Conservation (phyloP, 2,888 invertebrate species). For the Rhimphoctona megacephalus region DNA sequence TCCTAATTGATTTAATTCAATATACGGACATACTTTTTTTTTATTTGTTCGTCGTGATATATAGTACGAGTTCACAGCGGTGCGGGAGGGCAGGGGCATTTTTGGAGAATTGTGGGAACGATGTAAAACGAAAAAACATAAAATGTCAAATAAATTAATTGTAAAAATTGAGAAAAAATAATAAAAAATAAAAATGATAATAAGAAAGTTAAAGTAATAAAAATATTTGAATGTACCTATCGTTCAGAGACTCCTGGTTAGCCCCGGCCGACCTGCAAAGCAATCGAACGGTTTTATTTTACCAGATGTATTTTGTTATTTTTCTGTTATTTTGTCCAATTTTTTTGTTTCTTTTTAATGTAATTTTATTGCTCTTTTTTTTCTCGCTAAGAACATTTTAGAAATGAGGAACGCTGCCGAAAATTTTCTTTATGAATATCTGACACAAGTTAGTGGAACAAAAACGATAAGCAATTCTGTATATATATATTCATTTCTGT, state of each 20-base stretch:
- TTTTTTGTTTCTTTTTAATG: constrained; percentile 29
- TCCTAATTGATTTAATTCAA: constrained; percentile 12
- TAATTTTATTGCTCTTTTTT: constrained; percentile 22
- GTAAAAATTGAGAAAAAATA: constrained; percentile 43
- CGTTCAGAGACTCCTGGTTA: constrained; percentile 83
- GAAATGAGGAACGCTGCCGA: constrained; percentile 65
- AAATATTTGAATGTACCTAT: constrained; percentile 80
- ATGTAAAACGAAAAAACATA: constrained; percentile 67
- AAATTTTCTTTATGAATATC: constrained; percentile 50
- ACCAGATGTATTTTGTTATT: constrained; percentile 74
- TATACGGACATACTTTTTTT: neutral
- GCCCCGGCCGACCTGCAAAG: constrained; percentile 83
- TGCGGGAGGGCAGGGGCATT: constrained; percentile 51
- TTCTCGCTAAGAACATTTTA: constrained; percentile 61
- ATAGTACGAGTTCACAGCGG: constrained; percentile 30
- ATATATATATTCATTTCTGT: constrained; percentile 73
- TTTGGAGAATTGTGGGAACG: constrained; percentile 44
- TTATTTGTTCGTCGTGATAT: constrained; percentile 19
- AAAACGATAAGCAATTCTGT: constrained; percentile 36
- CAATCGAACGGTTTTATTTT: constrained; percentile 81
- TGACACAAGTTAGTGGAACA: constrained; percentile 26
- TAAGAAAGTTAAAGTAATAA: constrained; percentile 66
- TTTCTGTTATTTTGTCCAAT: constrained; percentile 31
- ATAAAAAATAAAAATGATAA: constrained; percentile 43
- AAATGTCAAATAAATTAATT: constrained; percentile 17